A percentile compares a stretch with the other conserved stretches of the same genome.
Evolutionary conservation across 2,113 vertebrate species (phyloP).

Genomic region (Grammomys dolichurus): DNA sequence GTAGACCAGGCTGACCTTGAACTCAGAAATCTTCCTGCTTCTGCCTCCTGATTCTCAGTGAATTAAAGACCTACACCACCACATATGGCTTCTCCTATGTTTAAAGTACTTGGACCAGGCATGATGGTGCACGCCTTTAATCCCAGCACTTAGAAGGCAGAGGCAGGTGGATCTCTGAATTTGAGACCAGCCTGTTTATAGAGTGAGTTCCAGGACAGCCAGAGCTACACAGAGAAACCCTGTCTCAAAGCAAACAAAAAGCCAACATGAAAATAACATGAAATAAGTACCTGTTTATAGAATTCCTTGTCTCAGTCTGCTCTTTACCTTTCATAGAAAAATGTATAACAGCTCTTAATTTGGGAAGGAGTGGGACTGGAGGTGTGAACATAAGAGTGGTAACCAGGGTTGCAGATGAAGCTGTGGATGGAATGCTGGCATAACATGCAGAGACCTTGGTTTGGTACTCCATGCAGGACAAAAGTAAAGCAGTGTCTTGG

Average conservation of each 20-base stretch:
- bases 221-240: neutral
- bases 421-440: neutral
- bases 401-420: neutral
- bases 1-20: neutral
- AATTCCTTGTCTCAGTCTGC: neutral
- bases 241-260: neutral
- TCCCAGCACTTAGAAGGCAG: neutral
- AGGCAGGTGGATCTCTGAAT: neutral
- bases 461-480: neutral
- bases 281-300: neutral
- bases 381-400: slow-evolving; percentile 10
- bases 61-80: neutral
- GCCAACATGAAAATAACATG: neutral
- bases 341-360: neutral
- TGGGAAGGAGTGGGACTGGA: neutral
- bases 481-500: neutral
- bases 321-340: slow-evolving; percentile 13
- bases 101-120: neutral
- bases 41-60: neutral
- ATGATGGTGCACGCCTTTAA: neutral
- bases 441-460: neutral
- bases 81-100: neutral
- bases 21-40: neutral
- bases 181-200: neutral
- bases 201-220: neutral